phyloP scores from a whole-genome alignment of 2,888 invertebrate genomes.

The Tachina fera region DNA sequence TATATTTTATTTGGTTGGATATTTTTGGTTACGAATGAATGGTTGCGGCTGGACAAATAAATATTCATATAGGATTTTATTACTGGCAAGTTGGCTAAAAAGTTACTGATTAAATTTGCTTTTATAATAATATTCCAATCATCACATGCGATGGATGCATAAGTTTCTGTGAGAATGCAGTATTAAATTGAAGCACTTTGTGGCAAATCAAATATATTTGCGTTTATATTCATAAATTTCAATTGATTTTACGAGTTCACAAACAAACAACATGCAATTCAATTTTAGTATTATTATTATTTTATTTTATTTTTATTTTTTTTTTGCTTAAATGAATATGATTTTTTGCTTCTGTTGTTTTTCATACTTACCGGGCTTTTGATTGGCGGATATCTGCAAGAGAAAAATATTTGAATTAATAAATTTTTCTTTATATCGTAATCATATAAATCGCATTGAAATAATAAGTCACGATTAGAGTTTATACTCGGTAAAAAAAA shows the following conservation, averaged over 20 bases:
- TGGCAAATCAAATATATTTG: constrained; percentile 1
- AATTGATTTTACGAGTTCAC: neutral
- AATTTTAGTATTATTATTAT: constrained; percentile 7
- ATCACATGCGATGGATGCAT: neutral
- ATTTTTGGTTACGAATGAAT: constrained; percentile 4
- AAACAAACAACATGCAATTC: constrained; percentile 43
- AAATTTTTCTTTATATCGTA: no score
- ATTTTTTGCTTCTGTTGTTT: neutral
- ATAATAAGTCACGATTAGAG: no score
- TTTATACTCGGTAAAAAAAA: no score
- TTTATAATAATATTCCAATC: neutral
- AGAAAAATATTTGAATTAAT: neutral
- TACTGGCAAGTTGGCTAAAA: constrained; percentile 21
- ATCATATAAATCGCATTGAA: no score
- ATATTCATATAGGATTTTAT: neutral
- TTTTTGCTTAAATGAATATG: neutral
- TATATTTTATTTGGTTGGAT: constrained; percentile 40
- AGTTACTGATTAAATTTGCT: constrained; percentile 8
- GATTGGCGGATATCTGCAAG: constrained; percentile 73
- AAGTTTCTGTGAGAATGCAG: neutral
- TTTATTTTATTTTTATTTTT: no score
- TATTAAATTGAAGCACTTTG: constrained; percentile 2
- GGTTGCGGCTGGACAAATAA: constrained; percentile 3
- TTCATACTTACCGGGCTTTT: constrained; percentile 75
- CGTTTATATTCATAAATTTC: constrained; percentile 4